Percentiles rank a stretch among this genome's conserved stretches.
Conservation (phyloP, 2,113 vertebrate genomes). For the Saccopteryx bilineata region DNA sequence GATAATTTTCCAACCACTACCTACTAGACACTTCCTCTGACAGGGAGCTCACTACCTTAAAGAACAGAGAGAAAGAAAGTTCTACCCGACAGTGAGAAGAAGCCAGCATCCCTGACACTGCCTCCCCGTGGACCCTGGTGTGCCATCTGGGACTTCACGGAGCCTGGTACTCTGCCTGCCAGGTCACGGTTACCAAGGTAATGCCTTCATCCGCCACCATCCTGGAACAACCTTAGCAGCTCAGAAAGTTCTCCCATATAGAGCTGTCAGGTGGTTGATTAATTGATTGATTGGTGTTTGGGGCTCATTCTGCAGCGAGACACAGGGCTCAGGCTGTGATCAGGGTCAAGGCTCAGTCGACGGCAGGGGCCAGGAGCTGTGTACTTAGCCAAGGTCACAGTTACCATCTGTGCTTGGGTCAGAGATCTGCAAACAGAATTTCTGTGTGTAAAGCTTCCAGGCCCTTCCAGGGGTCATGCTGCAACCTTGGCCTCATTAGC, state of each 20-base stretch:
- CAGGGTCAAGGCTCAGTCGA: neutral
- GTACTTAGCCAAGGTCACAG: conserved; percentile 37
- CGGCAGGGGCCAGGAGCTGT: neutral
- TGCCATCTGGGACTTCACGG: no score
- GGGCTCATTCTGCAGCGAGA: conserved; percentile 47
- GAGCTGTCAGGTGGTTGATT: conserved; percentile 58
- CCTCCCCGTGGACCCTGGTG: neutral
- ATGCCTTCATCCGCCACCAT: no score
- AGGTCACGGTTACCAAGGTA: rapidly evolving
- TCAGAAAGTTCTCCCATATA: neutral
- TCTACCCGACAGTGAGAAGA: neutral
- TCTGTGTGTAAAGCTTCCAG: conserved; percentile 22
- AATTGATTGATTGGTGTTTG: conserved; percentile 58
- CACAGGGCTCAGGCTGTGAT: neutral
- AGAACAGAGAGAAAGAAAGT: neutral
- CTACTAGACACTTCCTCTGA: neutral
- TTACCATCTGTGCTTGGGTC: conserved; percentile 14
- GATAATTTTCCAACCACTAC: neutral
- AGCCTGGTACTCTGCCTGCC: neutral
- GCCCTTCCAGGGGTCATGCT: conserved; percentile 35
- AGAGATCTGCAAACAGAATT: conserved; percentile 50
- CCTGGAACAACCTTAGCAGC: neutral
- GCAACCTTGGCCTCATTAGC: conserved; percentile 71
- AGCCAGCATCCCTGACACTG: neutral
- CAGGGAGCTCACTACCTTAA: neutral